Conservation (phyloP, 2,113 vertebrate species). For the Merops nubicus region DNA sequence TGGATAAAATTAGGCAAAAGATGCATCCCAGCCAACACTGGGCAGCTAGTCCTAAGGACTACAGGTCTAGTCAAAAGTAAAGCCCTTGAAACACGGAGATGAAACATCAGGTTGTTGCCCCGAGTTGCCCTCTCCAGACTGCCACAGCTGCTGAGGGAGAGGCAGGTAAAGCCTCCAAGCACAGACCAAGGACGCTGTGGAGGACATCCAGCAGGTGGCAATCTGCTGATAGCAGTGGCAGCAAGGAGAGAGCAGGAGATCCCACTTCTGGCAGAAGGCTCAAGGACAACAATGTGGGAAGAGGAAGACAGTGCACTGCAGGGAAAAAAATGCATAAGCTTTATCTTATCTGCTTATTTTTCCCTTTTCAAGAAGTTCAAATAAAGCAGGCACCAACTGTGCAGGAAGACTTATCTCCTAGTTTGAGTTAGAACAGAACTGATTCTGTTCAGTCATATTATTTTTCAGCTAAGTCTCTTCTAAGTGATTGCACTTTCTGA, state of each 20-base stretch:
- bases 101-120: background rate
- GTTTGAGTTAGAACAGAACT: too few relatives aligned
- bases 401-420: background rate
- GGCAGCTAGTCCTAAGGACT: background rate
- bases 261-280: background rate
- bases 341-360: background rate
- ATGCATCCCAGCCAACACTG: background rate
- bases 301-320: background rate
- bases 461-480: too few relatives aligned
- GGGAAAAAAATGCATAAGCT: background rate
- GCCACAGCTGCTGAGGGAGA: background rate
- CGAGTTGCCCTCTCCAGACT: background rate
- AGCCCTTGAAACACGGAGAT: background rate
- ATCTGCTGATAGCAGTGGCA: background rate
- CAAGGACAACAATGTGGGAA: background rate
- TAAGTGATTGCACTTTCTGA: too few relatives aligned
- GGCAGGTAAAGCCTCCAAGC: background rate
- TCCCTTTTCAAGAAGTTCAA: background rate
- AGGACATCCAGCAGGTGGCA: conserved; percentile 21
- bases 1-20: background rate
- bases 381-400: background rate
- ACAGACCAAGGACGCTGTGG: background rate
- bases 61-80: background rate
- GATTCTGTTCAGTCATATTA: too few relatives aligned
- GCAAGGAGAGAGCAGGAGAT: background rate